A percentile compares a stretch with the other conserved stretches of the same genome.
Conservation (phyloP, 2,888 invertebrate species). For the Drosophila mulleri region DNA sequence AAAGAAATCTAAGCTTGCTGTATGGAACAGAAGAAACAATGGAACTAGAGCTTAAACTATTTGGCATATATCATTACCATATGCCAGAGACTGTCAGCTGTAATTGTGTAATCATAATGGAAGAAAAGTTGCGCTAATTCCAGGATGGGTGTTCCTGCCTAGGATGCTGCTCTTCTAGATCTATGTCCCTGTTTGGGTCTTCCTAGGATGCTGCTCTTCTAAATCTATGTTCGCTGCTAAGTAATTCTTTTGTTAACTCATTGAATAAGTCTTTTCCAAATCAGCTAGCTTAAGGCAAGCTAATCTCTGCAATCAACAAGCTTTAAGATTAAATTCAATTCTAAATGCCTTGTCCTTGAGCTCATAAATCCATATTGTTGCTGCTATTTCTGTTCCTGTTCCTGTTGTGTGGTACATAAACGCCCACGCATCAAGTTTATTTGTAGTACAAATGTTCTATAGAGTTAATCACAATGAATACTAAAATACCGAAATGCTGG, state of each 20-base stretch:
- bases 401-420: background rate
- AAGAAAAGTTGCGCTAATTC: background rate
- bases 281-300: too few relatives aligned
- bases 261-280: too few relatives aligned
- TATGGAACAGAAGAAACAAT: background rate
- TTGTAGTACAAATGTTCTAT: constrained; percentile 43
- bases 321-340: background rate
- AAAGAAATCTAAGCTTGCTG: background rate
- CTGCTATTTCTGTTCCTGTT: background rate
- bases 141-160: background rate
- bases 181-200: background rate
- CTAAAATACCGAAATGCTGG: constrained; percentile 13
- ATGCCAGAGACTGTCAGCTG: background rate
- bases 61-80: background rate
- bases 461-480: constrained; percentile 63
- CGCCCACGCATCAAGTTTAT: constrained; percentile 38
- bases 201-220: background rate
- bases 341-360: constrained; percentile 11
- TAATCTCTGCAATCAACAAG: background rate
- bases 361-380: constrained; percentile 10
- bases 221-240: background rate
- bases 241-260: background rate
- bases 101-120: background rate
- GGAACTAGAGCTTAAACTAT: background rate
- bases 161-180: too few relatives aligned